A percentile compares a stretch with the other conserved stretches of the same genome.
Conservation (phyloP, 2,888 invertebrate species). For the Phalera bucephala region DNA sequence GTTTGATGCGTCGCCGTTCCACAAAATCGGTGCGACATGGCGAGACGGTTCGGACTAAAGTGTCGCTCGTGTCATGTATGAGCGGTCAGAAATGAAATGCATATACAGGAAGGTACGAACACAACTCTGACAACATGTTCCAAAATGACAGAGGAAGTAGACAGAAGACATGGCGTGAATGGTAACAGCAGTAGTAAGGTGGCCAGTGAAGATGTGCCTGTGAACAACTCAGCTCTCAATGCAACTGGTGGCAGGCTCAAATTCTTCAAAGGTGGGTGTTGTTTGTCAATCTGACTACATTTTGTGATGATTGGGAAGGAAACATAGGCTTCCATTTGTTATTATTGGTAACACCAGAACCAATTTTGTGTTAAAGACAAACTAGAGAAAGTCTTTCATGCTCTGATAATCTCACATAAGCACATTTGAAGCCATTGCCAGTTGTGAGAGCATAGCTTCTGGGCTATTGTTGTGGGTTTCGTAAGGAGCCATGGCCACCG, state of each 20-base stretch:
- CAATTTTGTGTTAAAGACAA: constrained; percentile 42
- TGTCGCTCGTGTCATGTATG: constrained; percentile 76
- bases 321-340: constrained; percentile 10
- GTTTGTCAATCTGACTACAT: constrained; percentile 20
- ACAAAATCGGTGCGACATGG: constrained; percentile 68
- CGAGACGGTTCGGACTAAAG: constrained; percentile 70
- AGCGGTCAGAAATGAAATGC: constrained; percentile 85
- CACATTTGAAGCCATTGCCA: constrained; percentile 66
- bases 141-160: constrained; percentile 85
- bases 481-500: constrained; percentile 59
- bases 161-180: constrained; percentile 89
- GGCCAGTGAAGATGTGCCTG: constrained; percentile 73
- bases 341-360: constrained; percentile 20
- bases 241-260: constrained; percentile 89
- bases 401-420: constrained; percentile 75
- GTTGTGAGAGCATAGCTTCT: constrained; percentile 70
- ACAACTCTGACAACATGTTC: constrained; percentile 89
- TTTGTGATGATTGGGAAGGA: constrained; percentile 8
- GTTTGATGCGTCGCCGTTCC: constrained; percentile 58
- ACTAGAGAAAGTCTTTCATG: constrained; percentile 82
- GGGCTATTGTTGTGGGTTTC: constrained; percentile 70
- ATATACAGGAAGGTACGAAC: constrained; percentile 85
- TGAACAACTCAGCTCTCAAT: constrained; percentile 65
- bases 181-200: constrained; percentile 85
- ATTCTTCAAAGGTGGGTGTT: constrained; percentile 88